Percentiles rank a stretch among this genome's conserved stretches.
Conservation (phyloP, 2,888 invertebrate genomes). For the Tillus elongatus region DNA sequence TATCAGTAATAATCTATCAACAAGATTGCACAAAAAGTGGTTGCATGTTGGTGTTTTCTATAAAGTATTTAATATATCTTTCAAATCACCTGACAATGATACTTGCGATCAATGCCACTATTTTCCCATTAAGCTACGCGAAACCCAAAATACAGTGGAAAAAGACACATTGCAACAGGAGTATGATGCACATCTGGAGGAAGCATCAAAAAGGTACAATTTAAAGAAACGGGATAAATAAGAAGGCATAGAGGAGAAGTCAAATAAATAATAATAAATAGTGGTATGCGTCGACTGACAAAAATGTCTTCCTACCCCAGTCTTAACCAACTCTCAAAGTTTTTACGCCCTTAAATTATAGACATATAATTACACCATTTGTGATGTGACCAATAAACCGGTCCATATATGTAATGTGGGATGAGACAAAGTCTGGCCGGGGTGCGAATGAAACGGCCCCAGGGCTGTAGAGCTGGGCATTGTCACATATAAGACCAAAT, state of each 20-base stretch:
- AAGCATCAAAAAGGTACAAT: slow-evolving; percentile 2
- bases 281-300: slow-evolving; percentile 1
- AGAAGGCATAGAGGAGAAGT: slow-evolving; percentile 4
- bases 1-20: no score
- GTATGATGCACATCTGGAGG: slow-evolving; percentile 4
- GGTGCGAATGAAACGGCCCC: slow-evolving; percentile 4
- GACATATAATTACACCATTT: not conserved
- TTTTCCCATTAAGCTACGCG: slow-evolving; percentile 2
- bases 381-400: slow-evolving; percentile 2
- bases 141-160: not conserved
- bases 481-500: not conserved
- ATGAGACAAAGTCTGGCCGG: slow-evolving; percentile 1
- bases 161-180: not conserved
- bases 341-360: slow-evolving; percentile 1
- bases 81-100: slow-evolving; percentile 3
- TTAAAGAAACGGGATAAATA: slow-evolving; percentile 2
- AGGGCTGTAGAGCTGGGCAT: no score
- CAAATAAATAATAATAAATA: not conserved
- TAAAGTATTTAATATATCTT: slow-evolving; percentile 11
- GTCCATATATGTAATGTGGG: slow-evolving; percentile 3
- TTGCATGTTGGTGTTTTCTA: slow-evolving; percentile 15
- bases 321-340: not conserved
- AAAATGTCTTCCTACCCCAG: slow-evolving; percentile 4
- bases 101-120: slow-evolving; percentile 2
- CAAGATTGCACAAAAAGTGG: slow-evolving; percentile 16